Conservation (phyloP, 2,113 vertebrate genomes). For the Setophaga kirtlandii region DNA sequence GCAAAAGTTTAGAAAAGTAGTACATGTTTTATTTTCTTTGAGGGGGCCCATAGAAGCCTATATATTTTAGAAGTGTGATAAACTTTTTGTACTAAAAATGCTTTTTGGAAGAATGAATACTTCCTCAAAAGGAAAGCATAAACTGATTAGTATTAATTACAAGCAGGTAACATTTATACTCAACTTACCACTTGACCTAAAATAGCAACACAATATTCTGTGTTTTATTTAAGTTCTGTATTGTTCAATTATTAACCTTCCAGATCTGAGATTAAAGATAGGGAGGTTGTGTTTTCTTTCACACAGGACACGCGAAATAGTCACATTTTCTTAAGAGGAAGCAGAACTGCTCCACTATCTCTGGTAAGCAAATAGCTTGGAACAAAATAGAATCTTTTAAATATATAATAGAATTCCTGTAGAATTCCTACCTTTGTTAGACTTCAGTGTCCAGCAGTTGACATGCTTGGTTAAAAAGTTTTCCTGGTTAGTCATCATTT, state of each 20-base stretch:
- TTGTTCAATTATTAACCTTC: neutral
- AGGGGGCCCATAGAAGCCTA: neutral
- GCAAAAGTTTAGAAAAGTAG: neutral
- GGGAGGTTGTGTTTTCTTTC: neutral
- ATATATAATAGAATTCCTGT: neutral
- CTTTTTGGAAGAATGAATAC: neutral
- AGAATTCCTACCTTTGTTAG: neutral
- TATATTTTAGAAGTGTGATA: neutral
- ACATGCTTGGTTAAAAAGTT: neutral
- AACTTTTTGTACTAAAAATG: neutral
- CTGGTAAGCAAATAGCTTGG: neutral
- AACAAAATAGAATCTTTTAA: neutral
- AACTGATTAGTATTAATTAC: neutral
- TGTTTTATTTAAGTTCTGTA: neutral
- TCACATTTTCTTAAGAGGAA: neutral
- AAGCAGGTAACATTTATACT: neutral
- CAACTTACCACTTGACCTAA: neutral
- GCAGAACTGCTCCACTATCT: neutral
- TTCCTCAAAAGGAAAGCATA: neutral
- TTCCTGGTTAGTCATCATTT: neutral
- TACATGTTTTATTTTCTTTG: neutral
- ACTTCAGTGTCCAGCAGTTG: neutral
- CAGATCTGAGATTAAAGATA: neutral
- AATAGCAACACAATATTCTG: neutral
- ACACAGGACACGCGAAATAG: rapidly evolving